Base-by-base conservation (phyloP, 37 sponge, comb jelly and placozoan genomes). In the Bolinopsis microptera region DNA sequence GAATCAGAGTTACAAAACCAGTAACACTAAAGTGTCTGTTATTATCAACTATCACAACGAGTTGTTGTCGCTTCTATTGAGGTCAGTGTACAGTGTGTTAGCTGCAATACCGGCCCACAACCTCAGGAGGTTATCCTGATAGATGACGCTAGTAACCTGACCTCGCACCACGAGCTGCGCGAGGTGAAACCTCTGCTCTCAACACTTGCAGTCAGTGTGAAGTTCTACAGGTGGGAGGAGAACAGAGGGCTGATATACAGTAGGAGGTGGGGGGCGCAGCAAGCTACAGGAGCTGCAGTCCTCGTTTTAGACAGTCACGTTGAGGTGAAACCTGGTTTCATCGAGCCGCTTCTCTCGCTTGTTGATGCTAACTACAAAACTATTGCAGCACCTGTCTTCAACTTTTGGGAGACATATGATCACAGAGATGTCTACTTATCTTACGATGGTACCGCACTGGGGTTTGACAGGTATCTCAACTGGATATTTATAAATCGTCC, bases 1-100 rank as follows among this genome's bases (percentile, higher is more conserved):
- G 28, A 86, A 40, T 27, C 1, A 16, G 61, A 41, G 48, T 18
- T 86, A 86, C 61, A 28, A 24, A 27, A 39, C 5, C 30, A 86
- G 90, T 40, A 16, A 8, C 23, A 34, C 90, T 1, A 23, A 2
- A 13, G 90, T 86, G n/a, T 86, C 90, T 0, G 90, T 86, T 18
- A 86, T 86, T n/a, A 86, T 86, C 61, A 86, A 86, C 90, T 86
- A 86, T 23, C 90, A 86, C 61, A 86, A 86, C 61, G 90, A 86
- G 30, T 26, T 86, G 30, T 23, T 86, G 28, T 39, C 48, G 0
- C 90, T 86, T 3, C 0, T 86, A 22, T 48, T 86, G 30, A 2
- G 90, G 3, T 38, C 90, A 1, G 2, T 86, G 41, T 86, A 86
- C 90, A 86, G 30, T 38, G 90, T 86, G 0, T 5, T 86, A 27